Evolutionary conservation across 2,888 invertebrate species (phyloP).

Genomic region (Hydropsyche betteni): DNA sequence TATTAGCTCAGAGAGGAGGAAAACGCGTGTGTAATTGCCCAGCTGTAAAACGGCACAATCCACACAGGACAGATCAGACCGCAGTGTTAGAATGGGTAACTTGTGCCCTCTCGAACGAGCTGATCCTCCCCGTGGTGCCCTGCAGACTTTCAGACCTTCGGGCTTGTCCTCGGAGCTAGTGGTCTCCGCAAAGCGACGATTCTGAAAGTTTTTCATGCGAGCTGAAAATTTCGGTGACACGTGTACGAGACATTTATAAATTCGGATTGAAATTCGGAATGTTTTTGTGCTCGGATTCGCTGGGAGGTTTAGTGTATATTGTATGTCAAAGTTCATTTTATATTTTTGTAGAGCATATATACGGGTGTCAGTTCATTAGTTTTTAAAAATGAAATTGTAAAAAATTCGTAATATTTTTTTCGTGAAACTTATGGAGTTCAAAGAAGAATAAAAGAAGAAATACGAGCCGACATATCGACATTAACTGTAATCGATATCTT

Average conservation of each 20-base stretch:
- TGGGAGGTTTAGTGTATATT: too few species aligned
- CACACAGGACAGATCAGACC: slow-evolving; percentile 26
- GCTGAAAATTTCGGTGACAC: background rate
- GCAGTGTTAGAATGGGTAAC: background rate
- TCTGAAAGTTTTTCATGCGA: slow-evolving; percentile 8
- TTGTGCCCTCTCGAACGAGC: background rate
- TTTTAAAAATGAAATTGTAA: too few species aligned
- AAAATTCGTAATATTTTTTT: background rate
- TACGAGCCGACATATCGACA: background rate
- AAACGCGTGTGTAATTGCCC: slow-evolving; percentile 9
- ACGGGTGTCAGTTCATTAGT: too few species aligned
- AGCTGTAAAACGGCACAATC: slow-evolving; percentile 11
- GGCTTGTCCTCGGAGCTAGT: background rate
- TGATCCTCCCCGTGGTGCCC: slow-evolving; percentile 13
- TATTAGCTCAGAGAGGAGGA: background rate
- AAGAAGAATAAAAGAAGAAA: background rate
- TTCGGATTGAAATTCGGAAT: too few species aligned
- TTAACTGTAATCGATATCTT: background rate
- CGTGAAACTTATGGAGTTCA: background rate
- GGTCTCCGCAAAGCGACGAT: slow-evolving; percentile 6
- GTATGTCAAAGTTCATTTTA: too few species aligned
- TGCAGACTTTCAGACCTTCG: slow-evolving; percentile 25
- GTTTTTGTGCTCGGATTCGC: too few species aligned
- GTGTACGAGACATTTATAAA: too few species aligned
- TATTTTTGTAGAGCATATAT: background rate